These are phyloP conservation scores for Schlechtendalia chinensis DNA, from an alignment of 1,140 invertebrate genomes.

Conservation along the genomic window DNA sequence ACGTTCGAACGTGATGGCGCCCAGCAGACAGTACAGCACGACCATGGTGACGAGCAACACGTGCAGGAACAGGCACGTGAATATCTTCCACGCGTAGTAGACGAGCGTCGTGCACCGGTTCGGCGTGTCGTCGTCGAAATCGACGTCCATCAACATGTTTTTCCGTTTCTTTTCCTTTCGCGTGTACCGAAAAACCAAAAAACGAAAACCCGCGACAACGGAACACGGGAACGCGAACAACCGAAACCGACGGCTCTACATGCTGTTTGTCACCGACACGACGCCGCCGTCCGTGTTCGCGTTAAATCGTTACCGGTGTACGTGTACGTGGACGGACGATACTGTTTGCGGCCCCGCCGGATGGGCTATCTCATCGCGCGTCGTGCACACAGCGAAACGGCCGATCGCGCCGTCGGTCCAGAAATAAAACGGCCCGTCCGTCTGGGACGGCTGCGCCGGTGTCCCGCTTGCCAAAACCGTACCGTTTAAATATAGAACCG, in stretches of 20 bases:
- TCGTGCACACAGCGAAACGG: neutral
- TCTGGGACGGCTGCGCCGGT: neutral
- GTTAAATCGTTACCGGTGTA: no score
- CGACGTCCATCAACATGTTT: conserved; percentile 50
- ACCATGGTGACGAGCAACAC: conserved; percentile 82
- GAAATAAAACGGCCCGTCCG: conserved; percentile 24
- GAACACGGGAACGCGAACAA: no score
- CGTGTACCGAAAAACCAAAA: no score
- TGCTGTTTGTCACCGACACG: no score
- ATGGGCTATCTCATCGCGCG: no score
- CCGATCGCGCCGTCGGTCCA: conserved; percentile 2
- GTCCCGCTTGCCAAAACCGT: conserved; percentile 6
- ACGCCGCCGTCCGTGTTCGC: no score
- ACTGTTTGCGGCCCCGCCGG: no score
- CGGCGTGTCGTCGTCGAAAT: conserved; percentile 50
- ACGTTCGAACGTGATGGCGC: conserved; percentile 79
- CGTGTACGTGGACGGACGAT: no score
- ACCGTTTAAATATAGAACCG: conserved; percentile 23
- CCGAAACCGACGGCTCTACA: no score
- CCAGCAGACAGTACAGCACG: conserved; percentile 83
- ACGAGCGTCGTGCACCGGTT: conserved; percentile 60
- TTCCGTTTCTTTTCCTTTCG: neutral
- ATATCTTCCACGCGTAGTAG: conserved; percentile 71
- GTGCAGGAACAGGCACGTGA: conserved; percentile 83
- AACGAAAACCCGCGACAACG: no score